Conservation (phyloP, 2,113 vertebrate species). For the Ctenodactylus gundi region DNA sequence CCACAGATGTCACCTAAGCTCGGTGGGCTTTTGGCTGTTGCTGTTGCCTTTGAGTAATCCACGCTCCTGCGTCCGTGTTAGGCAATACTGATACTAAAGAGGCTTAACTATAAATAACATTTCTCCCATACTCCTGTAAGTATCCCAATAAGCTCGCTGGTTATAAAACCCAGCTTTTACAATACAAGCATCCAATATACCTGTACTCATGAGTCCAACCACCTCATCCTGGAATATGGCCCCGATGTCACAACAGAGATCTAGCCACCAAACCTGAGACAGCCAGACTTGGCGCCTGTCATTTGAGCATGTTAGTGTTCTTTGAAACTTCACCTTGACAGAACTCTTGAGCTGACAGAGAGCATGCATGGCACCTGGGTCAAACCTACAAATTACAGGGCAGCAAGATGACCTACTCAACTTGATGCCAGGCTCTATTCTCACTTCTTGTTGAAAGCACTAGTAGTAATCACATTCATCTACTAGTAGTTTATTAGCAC, state of each 20-base stretch:
- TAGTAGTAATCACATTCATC: not conserved
- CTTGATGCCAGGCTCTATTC: not conserved
- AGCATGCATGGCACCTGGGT: not conserved
- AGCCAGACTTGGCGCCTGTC: not conserved
- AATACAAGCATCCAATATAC: not conserved
- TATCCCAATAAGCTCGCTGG: too few species aligned
- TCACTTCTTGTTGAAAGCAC: not conserved
- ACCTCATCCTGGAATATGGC: not conserved
- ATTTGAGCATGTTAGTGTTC: not conserved
- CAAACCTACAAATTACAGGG: not conserved
- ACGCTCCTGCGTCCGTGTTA: too few species aligned
- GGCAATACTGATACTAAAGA: too few species aligned
- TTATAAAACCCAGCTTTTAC: too few species aligned
- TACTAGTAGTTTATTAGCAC: fast-evolving
- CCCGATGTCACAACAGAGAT: not conserved
- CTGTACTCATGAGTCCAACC: not conserved
- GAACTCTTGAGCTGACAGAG: not conserved
- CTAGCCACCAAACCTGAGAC: not conserved
- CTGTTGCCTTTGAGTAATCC: too few species aligned
- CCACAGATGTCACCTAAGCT: too few species aligned
- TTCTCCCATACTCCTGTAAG: too few species aligned
- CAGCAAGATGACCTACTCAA: not conserved
- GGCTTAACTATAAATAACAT: too few species aligned
- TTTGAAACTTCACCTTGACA: not conserved
- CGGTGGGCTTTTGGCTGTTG: too few species aligned